phyloP scores from a whole-genome alignment of 2,888 invertebrate species.

The Erannis defoliaria region DNA sequence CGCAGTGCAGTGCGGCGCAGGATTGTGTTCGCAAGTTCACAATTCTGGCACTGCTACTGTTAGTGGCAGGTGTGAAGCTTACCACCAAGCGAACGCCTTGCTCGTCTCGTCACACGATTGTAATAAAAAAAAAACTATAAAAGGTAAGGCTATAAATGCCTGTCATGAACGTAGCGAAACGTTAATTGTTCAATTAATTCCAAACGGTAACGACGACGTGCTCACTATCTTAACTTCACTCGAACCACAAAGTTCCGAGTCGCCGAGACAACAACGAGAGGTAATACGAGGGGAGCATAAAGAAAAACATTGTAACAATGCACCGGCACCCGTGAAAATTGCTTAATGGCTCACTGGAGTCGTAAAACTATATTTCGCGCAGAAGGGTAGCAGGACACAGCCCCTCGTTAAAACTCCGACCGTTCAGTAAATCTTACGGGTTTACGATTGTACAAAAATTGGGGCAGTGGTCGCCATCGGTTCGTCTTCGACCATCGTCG shows the following conservation, averaged over 20 bases:
- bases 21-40: no score
- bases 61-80: no score
- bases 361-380: constrained; percentile 78
- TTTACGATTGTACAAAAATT: constrained; percentile 82
- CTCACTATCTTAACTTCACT: constrained; percentile 1
- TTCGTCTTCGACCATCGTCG: constrained; percentile 45
- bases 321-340: constrained; percentile 51
- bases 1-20: no score
- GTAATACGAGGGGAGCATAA: constrained; percentile 35
- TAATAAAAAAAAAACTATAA: background rate
- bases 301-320: constrained; percentile 49
- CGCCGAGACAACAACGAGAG: constrained; percentile 18
- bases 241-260: constrained; percentile 24
- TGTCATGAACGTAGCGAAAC: constrained; percentile 4
- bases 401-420: constrained; percentile 79
- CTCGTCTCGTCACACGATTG: no score
- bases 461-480: constrained; percentile 57
- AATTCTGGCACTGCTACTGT: no score
- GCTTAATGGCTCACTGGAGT: constrained; percentile 72
- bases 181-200: constrained; percentile 20
- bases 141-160: background rate
- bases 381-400: constrained; percentile 58
- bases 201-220: constrained; percentile 5
- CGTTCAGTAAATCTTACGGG: constrained; percentile 81
- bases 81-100: no score